Conservation (phyloP, 2,797 vertebrate species). For the Uromys caudimaculatus region DNA sequence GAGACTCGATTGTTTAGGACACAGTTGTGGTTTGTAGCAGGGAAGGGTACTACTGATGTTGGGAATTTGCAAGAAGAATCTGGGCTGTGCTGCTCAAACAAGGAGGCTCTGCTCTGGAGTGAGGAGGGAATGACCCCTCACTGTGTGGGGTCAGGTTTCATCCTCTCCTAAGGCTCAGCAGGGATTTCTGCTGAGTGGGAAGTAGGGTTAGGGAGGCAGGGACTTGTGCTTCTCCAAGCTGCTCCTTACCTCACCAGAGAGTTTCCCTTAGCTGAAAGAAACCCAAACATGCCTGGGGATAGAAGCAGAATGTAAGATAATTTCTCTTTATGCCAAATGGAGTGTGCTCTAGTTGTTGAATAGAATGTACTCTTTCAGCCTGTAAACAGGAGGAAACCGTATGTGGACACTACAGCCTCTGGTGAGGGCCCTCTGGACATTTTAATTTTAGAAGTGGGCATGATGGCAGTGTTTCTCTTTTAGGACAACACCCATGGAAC, state of each 20-base stretch:
- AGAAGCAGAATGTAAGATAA: background rate
- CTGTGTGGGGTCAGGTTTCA: background rate
- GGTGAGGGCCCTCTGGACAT: background rate
- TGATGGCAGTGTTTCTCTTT: background rate
- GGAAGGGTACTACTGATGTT: fast-evolving
- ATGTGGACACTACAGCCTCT: background rate
- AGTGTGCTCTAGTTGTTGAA: background rate
- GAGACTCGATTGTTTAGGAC: background rate
- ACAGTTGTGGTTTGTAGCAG: background rate
- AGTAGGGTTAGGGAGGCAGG: background rate
- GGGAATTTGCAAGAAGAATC: background rate
- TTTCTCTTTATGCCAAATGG: background rate
- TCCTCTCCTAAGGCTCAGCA: background rate
- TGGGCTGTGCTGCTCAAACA: background rate
- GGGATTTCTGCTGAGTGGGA: background rate
- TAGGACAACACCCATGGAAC: background rate
- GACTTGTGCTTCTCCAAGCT: background rate
- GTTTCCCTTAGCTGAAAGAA: background rate
- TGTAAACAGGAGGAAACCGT: background rate
- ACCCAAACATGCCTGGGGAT: background rate
- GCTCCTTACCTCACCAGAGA: background rate
- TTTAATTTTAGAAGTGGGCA: background rate
- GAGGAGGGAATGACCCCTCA: background rate
- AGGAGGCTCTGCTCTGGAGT: background rate
- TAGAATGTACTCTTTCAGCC: background rate